Conservation (phyloP, 2,113 vertebrate species). For the Pyrgilauda ruficollis region DNA sequence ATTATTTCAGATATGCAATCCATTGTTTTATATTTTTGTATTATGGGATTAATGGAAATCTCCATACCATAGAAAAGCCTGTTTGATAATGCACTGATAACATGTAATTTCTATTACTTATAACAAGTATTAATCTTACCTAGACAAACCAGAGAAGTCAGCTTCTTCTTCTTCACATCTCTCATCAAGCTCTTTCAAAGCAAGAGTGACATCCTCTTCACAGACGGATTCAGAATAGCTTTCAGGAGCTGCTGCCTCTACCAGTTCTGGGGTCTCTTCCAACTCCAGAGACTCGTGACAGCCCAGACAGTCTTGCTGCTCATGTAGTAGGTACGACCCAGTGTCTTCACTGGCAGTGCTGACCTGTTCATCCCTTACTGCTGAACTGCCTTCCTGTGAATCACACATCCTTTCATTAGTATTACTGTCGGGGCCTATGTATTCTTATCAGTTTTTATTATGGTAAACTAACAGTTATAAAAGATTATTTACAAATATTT, state of each 20-base stretch:
- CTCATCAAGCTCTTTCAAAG: constrained; percentile 94
- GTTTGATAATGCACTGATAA: background rate
- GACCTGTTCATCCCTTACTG: constrained; percentile 87
- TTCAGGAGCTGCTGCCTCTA: constrained; percentile 78
- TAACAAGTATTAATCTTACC: constrained; percentile 70
- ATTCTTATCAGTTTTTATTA: background rate
- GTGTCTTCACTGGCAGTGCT: constrained; percentile 90
- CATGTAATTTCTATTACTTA: background rate
- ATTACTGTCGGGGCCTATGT: background rate
- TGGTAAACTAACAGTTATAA: background rate
- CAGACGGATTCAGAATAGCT: constrained; percentile 88
- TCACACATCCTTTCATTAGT: background rate
- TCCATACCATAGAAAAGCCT: background rate
- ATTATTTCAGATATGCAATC: background rate
- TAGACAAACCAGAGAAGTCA: constrained; percentile 90
- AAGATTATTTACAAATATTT: background rate
- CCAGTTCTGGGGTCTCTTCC: constrained; percentile 79
- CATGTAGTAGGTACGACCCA: constrained; percentile 81
- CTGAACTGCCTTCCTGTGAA: constrained; percentile 79
- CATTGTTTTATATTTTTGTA: background rate
- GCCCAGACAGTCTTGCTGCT: constrained; percentile 77
- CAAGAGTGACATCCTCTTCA: constrained; percentile 94
- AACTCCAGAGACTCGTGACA: constrained; percentile 82
- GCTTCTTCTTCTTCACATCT: constrained; percentile 94
- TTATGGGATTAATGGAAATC: background rate